Percentiles rank a stretch among this genome's conserved stretches.
phyloP scores from a whole-genome alignment of 2,113 vertebrate genomes.

The Tachysurus vachellii region DNA sequence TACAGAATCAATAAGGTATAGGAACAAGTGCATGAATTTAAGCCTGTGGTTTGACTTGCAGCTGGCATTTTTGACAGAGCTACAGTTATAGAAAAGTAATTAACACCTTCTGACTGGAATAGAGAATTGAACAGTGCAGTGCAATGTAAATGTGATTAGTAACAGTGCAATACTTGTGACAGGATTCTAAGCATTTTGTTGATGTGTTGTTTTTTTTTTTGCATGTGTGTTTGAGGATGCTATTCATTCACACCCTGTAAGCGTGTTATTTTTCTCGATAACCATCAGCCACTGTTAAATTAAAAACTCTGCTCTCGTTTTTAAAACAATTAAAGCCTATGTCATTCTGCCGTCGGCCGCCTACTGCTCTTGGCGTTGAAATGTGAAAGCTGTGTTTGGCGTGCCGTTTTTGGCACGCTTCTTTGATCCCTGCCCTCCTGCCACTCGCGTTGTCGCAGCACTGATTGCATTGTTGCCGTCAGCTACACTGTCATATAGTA shows the following conservation, averaged over 20 bases:
- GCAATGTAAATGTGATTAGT: background rate
- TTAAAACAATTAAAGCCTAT: slow-evolving; percentile 47
- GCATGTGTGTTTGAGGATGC: slow-evolving; percentile 1
- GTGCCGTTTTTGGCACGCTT: slow-evolving; percentile 40
- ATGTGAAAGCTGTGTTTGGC: slow-evolving; percentile 51
- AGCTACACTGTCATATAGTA: slow-evolving; percentile 49
- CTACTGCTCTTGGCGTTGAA: slow-evolving; percentile 35
- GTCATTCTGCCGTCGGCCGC: slow-evolving; percentile 42
- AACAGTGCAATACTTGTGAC: background rate
- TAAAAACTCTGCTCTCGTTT: slow-evolving; percentile 46
- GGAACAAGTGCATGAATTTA: no score
- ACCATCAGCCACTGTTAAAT: slow-evolving; percentile 51
- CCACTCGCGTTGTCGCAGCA: slow-evolving; percentile 46
- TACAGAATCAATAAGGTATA: background rate
- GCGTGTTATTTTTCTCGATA: slow-evolving; percentile 35
- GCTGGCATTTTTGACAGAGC: background rate
- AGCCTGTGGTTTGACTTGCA: background rate
- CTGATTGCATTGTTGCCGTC: slow-evolving; percentile 55
- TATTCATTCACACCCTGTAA: slow-evolving; percentile 5
- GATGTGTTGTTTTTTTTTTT: background rate
- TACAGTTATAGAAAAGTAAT: background rate
- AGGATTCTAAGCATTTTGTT: background rate
- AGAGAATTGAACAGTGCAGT: background rate
- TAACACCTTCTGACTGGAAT: background rate
- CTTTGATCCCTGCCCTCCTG: slow-evolving; percentile 62